Base-by-base conservation (phyloP, 2,888 invertebrate species). In the Dorcus hopei region DNA sequence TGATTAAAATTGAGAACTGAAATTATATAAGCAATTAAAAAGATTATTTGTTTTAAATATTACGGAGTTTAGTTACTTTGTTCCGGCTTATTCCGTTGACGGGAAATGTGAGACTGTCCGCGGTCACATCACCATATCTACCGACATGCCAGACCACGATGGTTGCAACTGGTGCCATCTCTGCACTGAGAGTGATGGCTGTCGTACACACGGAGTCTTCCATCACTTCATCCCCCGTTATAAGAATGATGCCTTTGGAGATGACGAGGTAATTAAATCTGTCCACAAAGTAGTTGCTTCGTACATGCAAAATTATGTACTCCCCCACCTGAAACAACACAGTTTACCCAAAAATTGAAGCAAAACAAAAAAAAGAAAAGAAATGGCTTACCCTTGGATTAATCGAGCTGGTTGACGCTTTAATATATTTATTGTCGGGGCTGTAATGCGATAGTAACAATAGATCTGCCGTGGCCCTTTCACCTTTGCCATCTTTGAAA, bases 81-180 rank as follows among this genome's bases (percentile, higher is more conserved):
- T 97, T 96, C 60, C 94, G 80, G 1, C 95, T 92, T 66, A 97
- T 93, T 60, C 96, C 96, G 79, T 97, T 95, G 26, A 97, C 96
- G 0, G 95, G 95, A 82, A 97, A 95, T n/a, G 96, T 96, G 58
- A 97, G 81, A 58, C 94, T 92, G 80, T 97, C 97, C 0, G 93
- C 93, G 0, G 95, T 86, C 50, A 97, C 89, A 70, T 91, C 90
- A 0, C 93, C 95, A 67, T 90, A 87, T 9, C 85, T 85, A 4
- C 88, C 89, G 1, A 95, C 86, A 75, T 91, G 87, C 86, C 95
- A 97, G 50, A 93, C 93, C 16, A 96, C 86, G 39, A 94, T 85
- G 0, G 95, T 95, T 9, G 96, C 89, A 23, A 91, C 91, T 0
- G 97, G 97, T 7, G 97, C 92, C 93, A 94, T 93, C 81, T 93